Evolutionary conservation across 2,888 invertebrate species (phyloP).

Genomic region (Tachystola acroxantha): DNA sequence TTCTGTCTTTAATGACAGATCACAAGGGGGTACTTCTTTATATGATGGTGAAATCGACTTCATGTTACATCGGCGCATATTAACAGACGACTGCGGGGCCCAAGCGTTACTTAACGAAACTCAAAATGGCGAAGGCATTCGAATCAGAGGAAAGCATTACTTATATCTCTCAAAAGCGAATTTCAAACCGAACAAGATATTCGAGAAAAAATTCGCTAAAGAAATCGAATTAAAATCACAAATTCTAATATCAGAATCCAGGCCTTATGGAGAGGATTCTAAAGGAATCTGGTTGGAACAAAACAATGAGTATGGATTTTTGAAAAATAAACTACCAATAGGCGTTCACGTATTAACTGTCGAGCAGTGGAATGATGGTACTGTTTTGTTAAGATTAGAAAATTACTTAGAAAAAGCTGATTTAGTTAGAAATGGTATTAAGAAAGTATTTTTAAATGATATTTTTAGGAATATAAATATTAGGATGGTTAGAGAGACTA

Average conservation of each 20-base stretch:
- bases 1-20: constrained; percentile 84
- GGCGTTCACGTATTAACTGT: constrained; percentile 87
- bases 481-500: constrained; percentile 77
- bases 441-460: constrained; percentile 73
- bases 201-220: constrained; percentile 56
- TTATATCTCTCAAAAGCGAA: constrained; percentile 43
- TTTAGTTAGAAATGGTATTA: constrained; percentile 63
- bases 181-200: constrained; percentile 41
- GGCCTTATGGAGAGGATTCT: constrained; percentile 12
- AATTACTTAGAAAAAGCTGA: constrained; percentile 86
- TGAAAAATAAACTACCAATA: constrained; percentile 78
- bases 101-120: constrained; percentile 35
- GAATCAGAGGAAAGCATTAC: constrained; percentile 44
- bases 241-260: constrained; percentile 23
- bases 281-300: constrained; percentile 52
- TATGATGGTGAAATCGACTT: constrained; percentile 85
- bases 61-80: constrained; percentile 89
- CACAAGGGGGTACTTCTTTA: constrained; percentile 89
- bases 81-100: constrained; percentile 84
- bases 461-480: constrained; percentile 78
- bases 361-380: constrained; percentile 83
- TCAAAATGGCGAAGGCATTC: constrained; percentile 22
- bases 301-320: constrained; percentile 52
- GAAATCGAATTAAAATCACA: constrained; percentile 41
- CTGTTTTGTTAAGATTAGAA: constrained; percentile 85